Evolutionary conservation across 2,797 vertebrate genomes (phyloP).

Genomic region (Semaprochilodus insignis): DNA sequence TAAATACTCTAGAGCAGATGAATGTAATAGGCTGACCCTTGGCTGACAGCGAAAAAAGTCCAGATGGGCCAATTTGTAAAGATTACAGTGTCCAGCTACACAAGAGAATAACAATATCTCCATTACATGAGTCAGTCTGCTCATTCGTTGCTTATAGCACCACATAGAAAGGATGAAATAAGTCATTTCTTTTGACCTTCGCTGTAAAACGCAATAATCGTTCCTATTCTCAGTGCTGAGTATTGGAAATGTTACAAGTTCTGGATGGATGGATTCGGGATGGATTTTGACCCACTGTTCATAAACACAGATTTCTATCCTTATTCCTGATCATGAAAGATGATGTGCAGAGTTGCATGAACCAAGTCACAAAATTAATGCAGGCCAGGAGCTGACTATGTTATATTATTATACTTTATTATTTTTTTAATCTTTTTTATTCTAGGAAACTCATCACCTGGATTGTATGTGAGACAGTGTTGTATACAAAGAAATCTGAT

Average conservation of each 20-base stretch:
- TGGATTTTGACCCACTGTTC: neutral
- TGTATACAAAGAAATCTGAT: no score
- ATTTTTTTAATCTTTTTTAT: no score
- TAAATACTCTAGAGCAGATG: conserved; percentile 50
- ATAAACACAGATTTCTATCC: neutral
- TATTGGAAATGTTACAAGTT: neutral
- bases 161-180: conserved; percentile 33
- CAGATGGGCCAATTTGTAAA: conserved; percentile 60
- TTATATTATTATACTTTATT: no score
- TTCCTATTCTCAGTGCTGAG: neutral
- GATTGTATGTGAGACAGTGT: no score
- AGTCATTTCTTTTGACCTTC: conserved; percentile 34
- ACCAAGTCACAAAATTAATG: neutral
- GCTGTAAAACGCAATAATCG: neutral
- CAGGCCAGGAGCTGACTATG: no score
- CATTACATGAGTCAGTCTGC: conserved; percentile 43
- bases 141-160: conserved; percentile 44
- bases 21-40: conserved; percentile 62
- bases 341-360: neutral
- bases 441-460: no score
- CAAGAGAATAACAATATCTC: conserved; percentile 51
- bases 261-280: neutral
- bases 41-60: conserved; percentile 47
- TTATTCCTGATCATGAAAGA: no score
- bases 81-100: conserved; percentile 55